Evolutionary conservation across 2,797 vertebrate genomes (phyloP), one percentile per base, ranked within the genome.

Genomic region (Microctenopoma stevenorrisi): DNA sequence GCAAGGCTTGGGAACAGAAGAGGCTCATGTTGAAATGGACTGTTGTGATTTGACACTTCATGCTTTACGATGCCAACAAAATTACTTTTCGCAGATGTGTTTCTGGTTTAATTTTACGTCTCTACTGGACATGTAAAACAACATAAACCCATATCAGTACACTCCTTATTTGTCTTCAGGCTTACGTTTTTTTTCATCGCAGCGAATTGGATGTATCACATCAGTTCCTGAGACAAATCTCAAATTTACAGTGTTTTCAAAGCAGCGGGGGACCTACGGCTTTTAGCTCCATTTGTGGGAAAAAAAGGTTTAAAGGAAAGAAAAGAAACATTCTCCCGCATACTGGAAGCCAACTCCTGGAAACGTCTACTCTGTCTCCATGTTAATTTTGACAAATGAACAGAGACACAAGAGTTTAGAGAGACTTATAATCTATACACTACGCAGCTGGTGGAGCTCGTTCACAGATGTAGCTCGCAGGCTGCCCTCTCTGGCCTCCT

Each of bases 401-500:
- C 42, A 67, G 50, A 74, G 85, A 82, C 37, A 1, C 49, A 46
- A 74, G 48, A 64, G 44, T 72, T 73, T 74, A 48, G 60, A 58
- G 46, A 62, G 64, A 49, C 35, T 70, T 42, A 57, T 64, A 65
- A 58, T 64, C 75, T 53, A 50, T 68, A 49, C 59, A 44, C 46
- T 56, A 8, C n/a, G 13, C 83, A 86, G 79, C 71, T 83, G 78
- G 49, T 13, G 12, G 58, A 42, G 64, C 60, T 83, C 66, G 72
- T 87, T 60, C 82, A 75, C 82, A 84, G 66, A 84, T 76, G 79
- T 61, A 66, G 64, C 51, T 53, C 43, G 62, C 66, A 54, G 67
- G 13, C 64, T 54, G 51, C 33, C 16, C 64, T 48, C 26, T 37
- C 26, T 50, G 58, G 50, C 77, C 56, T 86, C 52, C 57, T 64